Base-by-base conservation (phyloP, 1,140 invertebrate species). In the Hypothenemus hampei region DNA sequence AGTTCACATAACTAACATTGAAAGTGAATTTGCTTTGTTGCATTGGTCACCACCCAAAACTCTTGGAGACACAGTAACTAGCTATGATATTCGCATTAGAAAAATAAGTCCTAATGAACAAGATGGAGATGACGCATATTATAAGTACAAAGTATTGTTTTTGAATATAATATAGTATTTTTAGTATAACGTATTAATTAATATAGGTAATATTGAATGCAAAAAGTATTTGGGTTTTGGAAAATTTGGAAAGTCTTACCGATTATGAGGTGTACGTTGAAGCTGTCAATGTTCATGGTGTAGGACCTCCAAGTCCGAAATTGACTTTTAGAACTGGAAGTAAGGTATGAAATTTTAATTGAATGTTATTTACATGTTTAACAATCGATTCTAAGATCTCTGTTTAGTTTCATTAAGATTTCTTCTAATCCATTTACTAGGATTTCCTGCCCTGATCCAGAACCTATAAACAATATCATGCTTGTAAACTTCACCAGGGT, bases 211-310 rank as follows among this genome's bases (percentile, higher is more conserved):
- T 59, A 57, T 58, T 43, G 16, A 60, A 57, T 33, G 57, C 80
- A 15, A 79, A 80, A 59, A 81, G 85, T 21, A 87, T 88, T 4
- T 85, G 79, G 62, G 81, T 91, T 51, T 68, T 91, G 51, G 85
- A 89, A 72, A 78, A 81, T 58, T 73, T 91, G 18, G 77, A 83
- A 60, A 79, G 83, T 4, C 81, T 84, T 64, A 81, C 81, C 1
- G 79, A 86, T 60, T 91, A 92, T 66, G 89, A 92, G 69, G 84
- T 88, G 50, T 91, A 81, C 64, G 81, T 91, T 13, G 82, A 85
- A 62, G 86, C 87, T n/a, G 78, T 85, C 18, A 92, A 92, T 70
- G 78, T 78, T 3, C 86, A 89, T 63, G 89, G 88, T 4, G 76
- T 84, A 15, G 85, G 87, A 13, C 81, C 84, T 55, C 77, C 84